Evolutionary conservation across 2,797 vertebrate species (phyloP).

Genomic region (Argya squamiceps): DNA sequence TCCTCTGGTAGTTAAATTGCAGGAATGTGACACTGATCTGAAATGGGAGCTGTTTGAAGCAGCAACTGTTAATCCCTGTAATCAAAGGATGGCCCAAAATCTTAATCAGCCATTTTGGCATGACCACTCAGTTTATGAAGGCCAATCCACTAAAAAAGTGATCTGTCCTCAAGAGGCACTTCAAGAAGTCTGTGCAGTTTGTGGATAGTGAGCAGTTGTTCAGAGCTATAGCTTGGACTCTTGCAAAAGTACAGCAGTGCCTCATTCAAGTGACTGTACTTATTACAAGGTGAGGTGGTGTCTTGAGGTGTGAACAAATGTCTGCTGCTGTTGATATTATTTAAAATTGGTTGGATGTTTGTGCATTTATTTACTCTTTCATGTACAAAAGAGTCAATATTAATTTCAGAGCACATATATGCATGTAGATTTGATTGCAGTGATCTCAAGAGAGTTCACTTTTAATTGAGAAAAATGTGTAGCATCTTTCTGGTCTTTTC

Average conservation of each 20-base stretch:
- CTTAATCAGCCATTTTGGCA: constrained; percentile 85
- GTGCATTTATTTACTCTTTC: background rate
- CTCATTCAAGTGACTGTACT: constrained; percentile 84
- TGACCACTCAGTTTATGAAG: constrained; percentile 78
- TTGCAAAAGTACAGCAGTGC: constrained; percentile 74
- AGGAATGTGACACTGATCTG: constrained; percentile 82
- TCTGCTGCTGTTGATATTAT: background rate
- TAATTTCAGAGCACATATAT: background rate
- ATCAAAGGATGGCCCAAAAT: constrained; percentile 80
- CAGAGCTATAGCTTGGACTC: constrained; percentile 31
- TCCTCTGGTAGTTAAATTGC: constrained; percentile 85
- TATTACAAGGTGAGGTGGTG: constrained; percentile 79
- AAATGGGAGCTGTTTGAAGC: constrained; percentile 78
- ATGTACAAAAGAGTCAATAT: background rate
- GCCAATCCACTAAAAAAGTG: constrained; percentile 51
- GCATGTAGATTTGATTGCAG: background rate
- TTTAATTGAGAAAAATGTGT: background rate
- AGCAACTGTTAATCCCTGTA: constrained; percentile 79
- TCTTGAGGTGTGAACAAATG: constrained; percentile 13
- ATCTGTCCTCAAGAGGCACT: constrained; percentile 36
- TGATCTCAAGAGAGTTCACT: background rate
- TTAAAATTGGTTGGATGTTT: background rate
- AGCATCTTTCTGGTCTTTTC: background rate
- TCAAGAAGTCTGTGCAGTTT: constrained; percentile 36
- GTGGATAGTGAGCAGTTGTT: constrained; percentile 41